These are phyloP conservation scores for Andrena cerasifolii DNA, from an alignment of 1,140 invertebrate species.

Conservation along the genomic window DNA sequence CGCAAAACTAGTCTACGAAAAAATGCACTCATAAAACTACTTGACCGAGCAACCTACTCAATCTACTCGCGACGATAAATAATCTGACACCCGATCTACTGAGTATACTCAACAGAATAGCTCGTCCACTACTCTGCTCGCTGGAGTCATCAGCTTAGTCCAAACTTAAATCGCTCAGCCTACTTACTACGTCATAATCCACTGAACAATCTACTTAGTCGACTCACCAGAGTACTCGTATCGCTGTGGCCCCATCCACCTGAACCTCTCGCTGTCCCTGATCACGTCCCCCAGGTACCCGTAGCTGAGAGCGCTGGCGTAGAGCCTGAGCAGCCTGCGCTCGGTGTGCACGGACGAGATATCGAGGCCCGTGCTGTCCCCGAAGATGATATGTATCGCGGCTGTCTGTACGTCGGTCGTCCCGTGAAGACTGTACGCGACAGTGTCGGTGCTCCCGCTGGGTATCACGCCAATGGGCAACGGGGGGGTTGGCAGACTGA, in stretches of 20 bases:
- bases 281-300: slow-evolving; percentile 95
- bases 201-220: neutral
- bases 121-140: no score
- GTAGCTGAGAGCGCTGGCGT: slow-evolving; percentile 92
- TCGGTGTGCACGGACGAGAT: slow-evolving; percentile 90
- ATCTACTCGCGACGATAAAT: no score
- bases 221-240: slow-evolving; percentile 90
- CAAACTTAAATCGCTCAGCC: no score
- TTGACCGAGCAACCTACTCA: no score
- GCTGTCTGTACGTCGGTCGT: slow-evolving; percentile 91
- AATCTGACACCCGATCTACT: no score
- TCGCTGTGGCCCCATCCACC: slow-evolving; percentile 94
- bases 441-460: slow-evolving; percentile 93
- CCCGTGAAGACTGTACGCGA: slow-evolving; percentile 91
- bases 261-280: slow-evolving; percentile 90
- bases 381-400: slow-evolving; percentile 91
- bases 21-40: no score
- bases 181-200: no score
- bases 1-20: no score
- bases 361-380: slow-evolving; percentile 89
- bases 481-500: slow-evolving; percentile 84
- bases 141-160: no score
- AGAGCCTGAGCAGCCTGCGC: slow-evolving; percentile 86
- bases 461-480: slow-evolving; percentile 90
- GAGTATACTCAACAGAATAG: no score